Percentiles rank a stretch among this genome's conserved stretches.
phyloP scores from a whole-genome alignment of 2,888 invertebrate species.

The Caenorhabditis sp. region DNA sequence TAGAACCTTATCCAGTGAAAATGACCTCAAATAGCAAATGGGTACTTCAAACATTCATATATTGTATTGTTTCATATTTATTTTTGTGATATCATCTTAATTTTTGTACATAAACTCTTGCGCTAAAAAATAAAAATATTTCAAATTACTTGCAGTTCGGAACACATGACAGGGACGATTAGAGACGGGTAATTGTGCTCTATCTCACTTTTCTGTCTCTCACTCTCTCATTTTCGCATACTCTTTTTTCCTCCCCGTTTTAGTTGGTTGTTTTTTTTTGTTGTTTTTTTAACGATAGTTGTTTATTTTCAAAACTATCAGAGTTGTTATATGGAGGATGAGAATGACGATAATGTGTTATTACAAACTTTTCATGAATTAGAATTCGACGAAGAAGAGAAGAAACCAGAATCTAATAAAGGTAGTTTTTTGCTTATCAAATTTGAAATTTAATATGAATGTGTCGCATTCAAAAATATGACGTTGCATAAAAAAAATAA shows the following conservation, averaged over 20 bases:
- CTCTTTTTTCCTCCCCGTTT: background rate
- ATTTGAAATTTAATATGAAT: background rate
- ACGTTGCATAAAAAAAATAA: constrained; percentile 26
- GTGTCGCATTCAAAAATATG: constrained; percentile 3
- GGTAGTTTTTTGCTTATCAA: background rate
- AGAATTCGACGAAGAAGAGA: constrained; percentile 2
- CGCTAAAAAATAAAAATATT: background rate
- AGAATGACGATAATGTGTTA: constrained; percentile 6
- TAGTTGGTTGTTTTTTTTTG: background rate
- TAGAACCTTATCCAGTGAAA: constrained; percentile 28
- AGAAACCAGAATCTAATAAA: background rate
- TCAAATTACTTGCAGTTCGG: constrained; percentile 3
- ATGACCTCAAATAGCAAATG: background rate
- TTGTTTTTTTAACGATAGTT: background rate
- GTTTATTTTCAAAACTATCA: background rate
- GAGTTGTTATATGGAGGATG: constrained; percentile 8
- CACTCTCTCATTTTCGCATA: background rate
- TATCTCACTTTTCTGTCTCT: constrained; percentile 8
- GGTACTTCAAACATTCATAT: background rate
- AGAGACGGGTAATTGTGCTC: constrained; percentile 12
- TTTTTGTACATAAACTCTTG: background rate
- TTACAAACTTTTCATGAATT: constrained; percentile 5
- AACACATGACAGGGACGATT: background rate
- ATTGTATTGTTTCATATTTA: background rate
- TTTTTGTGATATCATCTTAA: background rate